phyloP scores from a whole-genome alignment of 2,797 vertebrate species.

The Hyperoplus immaculatus region DNA sequence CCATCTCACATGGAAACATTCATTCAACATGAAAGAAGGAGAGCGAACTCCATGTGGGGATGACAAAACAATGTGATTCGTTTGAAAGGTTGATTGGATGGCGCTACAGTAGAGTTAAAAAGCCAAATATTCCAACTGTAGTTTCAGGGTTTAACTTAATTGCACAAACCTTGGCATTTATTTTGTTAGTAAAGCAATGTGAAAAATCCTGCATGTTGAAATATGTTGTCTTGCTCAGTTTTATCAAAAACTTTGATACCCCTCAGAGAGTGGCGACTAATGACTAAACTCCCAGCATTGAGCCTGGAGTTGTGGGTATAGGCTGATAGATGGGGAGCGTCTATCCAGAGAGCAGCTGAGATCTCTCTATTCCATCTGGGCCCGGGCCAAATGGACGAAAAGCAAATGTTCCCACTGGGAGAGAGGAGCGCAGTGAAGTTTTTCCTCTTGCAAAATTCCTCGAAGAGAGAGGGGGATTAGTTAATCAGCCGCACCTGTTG shows the following conservation, averaged over 20 bases:
- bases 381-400: conserved; percentile 66
- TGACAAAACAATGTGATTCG: background rate
- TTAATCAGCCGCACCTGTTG: conserved; percentile 83
- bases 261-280: conserved; percentile 16
- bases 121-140: background rate
- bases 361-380: conserved; percentile 69
- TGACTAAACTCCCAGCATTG: conserved; percentile 13
- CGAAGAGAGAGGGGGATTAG: conserved; percentile 65
- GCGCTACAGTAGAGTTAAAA: background rate
- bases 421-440: conserved; percentile 58
- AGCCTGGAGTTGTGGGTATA: conserved; percentile 10
- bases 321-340: conserved; percentile 56
- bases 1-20: too few species aligned
- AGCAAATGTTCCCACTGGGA: conserved; percentile 74
- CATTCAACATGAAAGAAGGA: background rate
- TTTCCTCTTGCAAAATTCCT: conserved; percentile 74
- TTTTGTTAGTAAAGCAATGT: background rate
- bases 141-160: background rate
- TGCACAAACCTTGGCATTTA: background rate
- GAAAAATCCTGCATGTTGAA: background rate
- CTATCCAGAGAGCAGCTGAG: conserved; percentile 68
- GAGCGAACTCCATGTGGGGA: background rate
- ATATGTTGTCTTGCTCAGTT: background rate
- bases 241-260: conserved; percentile 24
- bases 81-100: background rate